These are phyloP conservation scores for Drosophila leonis DNA, from an alignment of 2,888 invertebrate species.

Conservation along the genomic window DNA sequence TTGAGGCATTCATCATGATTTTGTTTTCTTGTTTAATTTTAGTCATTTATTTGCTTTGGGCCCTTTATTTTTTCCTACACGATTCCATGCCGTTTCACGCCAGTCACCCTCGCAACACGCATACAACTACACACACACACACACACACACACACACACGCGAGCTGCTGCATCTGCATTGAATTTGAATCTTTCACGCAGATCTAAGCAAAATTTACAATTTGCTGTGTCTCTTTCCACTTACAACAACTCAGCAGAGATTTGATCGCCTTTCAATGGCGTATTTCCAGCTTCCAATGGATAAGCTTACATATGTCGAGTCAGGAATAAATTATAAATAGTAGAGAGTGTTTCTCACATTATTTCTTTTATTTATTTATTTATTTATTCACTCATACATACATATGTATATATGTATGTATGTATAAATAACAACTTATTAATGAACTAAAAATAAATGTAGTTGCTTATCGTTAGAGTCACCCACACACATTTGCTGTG, in stretches of 20 bases:
- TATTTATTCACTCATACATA: background rate
- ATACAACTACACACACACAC: slow-evolving; percentile 6
- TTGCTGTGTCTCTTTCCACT: slow-evolving; percentile 17
- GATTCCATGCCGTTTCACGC: slow-evolving; percentile 24
- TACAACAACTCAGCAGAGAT: slow-evolving; percentile 3
- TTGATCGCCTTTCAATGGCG: slow-evolving; percentile 34
- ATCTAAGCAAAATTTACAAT: slow-evolving; percentile 42
- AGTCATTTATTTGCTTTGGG: slow-evolving; percentile 68
- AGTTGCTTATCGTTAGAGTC: slow-evolving; percentile 30
- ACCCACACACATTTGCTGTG: background rate
- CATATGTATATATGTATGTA: no score
- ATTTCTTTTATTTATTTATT: no score
- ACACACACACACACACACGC: slow-evolving; percentile 6
- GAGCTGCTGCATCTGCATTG: slow-evolving; percentile 44
- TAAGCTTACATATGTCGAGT: slow-evolving; percentile 10
- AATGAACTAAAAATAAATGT: background rate
- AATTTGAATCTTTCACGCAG: slow-evolving; percentile 42
- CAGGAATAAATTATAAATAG: background rate
- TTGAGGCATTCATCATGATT: slow-evolving; percentile 72
- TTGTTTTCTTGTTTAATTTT: slow-evolving; percentile 74
- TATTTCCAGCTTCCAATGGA: slow-evolving; percentile 25
- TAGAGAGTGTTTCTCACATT: background rate
- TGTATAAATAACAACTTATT: background rate
- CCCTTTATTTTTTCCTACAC: slow-evolving; percentile 28
- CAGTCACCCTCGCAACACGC: slow-evolving; percentile 53